Evolutionary conservation across 2,797 vertebrate species (phyloP).

Genomic region (Anas capensis): DNA sequence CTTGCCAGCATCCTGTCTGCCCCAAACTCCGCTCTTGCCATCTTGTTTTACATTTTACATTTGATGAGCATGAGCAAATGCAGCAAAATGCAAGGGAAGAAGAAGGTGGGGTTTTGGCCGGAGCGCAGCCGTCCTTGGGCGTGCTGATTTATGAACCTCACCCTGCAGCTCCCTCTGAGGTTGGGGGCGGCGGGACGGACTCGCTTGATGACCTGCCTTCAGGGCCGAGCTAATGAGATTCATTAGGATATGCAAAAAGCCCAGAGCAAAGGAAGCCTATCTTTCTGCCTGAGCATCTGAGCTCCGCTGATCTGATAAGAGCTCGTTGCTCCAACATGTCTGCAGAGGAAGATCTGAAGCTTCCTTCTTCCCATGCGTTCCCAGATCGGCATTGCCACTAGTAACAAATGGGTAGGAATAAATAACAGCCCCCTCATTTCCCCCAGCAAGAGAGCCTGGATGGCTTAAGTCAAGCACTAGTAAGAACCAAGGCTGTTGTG

Average conservation of each 20-base stretch:
- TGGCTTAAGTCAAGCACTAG: conserved; percentile 35
- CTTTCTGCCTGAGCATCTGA: conserved; percentile 68
- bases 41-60: neutral
- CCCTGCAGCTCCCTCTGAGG: conserved; percentile 52
- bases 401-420: conserved; percentile 56
- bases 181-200: neutral
- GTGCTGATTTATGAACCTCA: conserved; percentile 37
- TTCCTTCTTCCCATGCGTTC: conserved; percentile 46
- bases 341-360: conserved; percentile 66
- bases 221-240: conserved; percentile 66
- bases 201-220: conserved; percentile 68
- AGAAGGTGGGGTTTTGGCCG: neutral
- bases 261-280: conserved; percentile 47
- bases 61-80: neutral
- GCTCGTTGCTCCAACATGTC: conserved; percentile 45
- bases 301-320: conserved; percentile 50
- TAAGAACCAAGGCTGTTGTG: conserved; percentile 42
- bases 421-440: conserved; percentile 51
- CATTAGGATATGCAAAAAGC: conserved; percentile 68
- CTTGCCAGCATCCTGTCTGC: neutral
- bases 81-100: neutral
- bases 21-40: neutral
- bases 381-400: conserved; percentile 50
- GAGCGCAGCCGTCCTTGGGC: neutral
- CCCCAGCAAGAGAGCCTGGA: neutral